Conservation (phyloP, 2,797 vertebrate species). For the Macroramphosus scolopax region DNA sequence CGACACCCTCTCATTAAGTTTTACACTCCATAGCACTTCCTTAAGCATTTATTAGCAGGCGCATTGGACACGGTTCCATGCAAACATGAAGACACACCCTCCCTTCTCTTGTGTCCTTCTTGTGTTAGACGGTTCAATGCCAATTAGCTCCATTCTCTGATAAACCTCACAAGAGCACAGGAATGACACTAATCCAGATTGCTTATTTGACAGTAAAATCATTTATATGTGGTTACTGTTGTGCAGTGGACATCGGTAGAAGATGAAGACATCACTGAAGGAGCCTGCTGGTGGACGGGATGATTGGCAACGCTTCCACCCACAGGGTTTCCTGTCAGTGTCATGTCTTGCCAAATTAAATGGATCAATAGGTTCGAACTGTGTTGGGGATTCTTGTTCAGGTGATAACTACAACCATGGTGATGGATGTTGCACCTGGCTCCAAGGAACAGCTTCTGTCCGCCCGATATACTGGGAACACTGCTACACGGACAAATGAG, state of each 20-base stretch:
- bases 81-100: conserved; percentile 11
- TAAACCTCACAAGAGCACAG: too few species aligned
- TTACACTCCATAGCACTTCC: conserved; percentile 65
- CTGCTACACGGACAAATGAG: conserved; percentile 15
- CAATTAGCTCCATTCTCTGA: conserved; percentile 36
- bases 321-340: conserved; percentile 31
- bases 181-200: conserved; percentile 71
- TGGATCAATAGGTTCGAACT: conserved; percentile 33
- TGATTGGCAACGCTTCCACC: conserved; percentile 47
- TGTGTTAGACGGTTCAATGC: conserved; percentile 30
- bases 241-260: conserved; percentile 58
- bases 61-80: conserved; percentile 42
- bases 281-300: conserved; percentile 28
- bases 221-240: conserved; percentile 54
- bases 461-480: too few species aligned
- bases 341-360: conserved; percentile 29
- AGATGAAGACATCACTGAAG: conserved; percentile 46
- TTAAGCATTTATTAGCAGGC: conserved; percentile 63
- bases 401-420: too few species aligned
- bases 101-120: conserved; percentile 15
- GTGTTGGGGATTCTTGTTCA: background rate
- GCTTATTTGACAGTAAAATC: conserved; percentile 64
- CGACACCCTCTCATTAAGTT: conserved; percentile 66
- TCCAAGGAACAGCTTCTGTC: background rate
- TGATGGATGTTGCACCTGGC: background rate